Evolutionary conservation across 2,888 invertebrate genomes (phyloP).

Genomic region (Polydrusus pterygomalis): DNA sequence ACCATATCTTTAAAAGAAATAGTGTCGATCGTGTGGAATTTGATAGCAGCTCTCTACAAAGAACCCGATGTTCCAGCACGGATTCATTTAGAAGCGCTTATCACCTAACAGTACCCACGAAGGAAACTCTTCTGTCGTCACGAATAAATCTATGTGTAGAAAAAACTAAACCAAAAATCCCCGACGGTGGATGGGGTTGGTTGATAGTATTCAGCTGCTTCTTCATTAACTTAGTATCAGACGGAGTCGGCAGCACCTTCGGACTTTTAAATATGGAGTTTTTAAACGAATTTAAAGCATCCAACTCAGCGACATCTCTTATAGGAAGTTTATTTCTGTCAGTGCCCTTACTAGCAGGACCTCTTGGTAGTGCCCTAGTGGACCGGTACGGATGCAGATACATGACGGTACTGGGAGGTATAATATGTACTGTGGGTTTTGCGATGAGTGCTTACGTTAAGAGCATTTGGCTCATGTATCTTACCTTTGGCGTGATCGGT

Average conservation of each 20-base stretch:
- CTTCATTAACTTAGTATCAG: constrained; percentile 90
- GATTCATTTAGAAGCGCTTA: constrained; percentile 45
- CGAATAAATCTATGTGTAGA: constrained; percentile 58
- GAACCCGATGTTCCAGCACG: background rate
- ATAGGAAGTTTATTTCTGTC: constrained; percentile 65
- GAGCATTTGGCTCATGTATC: constrained; percentile 85
- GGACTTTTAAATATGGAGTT: constrained; percentile 92
- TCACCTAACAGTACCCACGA: constrained; percentile 47
- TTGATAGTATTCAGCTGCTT: constrained; percentile 90
- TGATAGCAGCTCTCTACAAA: background rate
- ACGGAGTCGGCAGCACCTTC: constrained; percentile 95
- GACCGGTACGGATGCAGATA: constrained; percentile 82
- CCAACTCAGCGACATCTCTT: constrained; percentile 82
- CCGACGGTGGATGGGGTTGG: constrained; percentile 94
- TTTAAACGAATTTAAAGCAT: constrained; percentile 72
- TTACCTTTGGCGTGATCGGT: constrained; percentile 90
- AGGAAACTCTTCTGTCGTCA: constrained; percentile 59
- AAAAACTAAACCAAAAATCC: constrained; percentile 75
- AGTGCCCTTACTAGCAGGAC: constrained; percentile 83
- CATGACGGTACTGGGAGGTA: constrained; percentile 76
- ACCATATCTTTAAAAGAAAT: background rate
- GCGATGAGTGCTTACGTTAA: constrained; percentile 82
- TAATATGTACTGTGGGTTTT: constrained; percentile 85
- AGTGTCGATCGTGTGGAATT: background rate
- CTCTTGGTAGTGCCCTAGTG: constrained; percentile 88